Evolutionary conservation across 2,888 invertebrate genomes (phyloP), one percentile per base, ranked within the genome.

Genomic region (Ormyrus labotus): DNA sequence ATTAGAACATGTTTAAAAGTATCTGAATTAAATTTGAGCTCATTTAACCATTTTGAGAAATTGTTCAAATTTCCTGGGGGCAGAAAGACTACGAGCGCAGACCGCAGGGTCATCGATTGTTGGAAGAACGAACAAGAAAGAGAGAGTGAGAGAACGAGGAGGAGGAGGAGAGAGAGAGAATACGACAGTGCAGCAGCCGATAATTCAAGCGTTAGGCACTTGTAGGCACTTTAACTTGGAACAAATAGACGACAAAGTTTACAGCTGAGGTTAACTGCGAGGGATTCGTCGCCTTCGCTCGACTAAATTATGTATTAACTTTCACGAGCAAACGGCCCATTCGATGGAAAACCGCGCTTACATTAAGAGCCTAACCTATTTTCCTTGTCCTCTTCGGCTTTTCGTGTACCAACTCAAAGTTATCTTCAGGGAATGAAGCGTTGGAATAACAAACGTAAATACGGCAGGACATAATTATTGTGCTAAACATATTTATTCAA

Each of bases 161-260:
- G 8, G 60, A 71, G 69, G 48, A 60, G 53, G 58, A 11, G 51
- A 5, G 53, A 34, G 51, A 19, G 48, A 11, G 68, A 45, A n/a
- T 60, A 69, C 34, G 68, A 69, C 58, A 69, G 70, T 67, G 78
- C 77, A 47, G 72, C 71, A 77, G 80, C 82, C 80, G 82, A 82
- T 82, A 82, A 82, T 82, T 82, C 82, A 82, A 72, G 82, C 82
- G 82, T 70, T 78, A 75, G 82, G 70, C 82, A 82, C 79, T 82
- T 79, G 82, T 79, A 82, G 82, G 77, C 82, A 79, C 82, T 82
- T 82, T 82, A 82, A 82, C 82, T 82, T 71, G 82, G 82, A 74
- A 80, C 82, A 82, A 82, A 82, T 82, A 82, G 82, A 80, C 79
- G 82, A 82, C 80, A 82, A 82, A 82, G 77, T 82, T 82, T 80